phyloP scores from a whole-genome alignment of 2,888 invertebrate genomes.

The Cheilosia pagana region DNA sequence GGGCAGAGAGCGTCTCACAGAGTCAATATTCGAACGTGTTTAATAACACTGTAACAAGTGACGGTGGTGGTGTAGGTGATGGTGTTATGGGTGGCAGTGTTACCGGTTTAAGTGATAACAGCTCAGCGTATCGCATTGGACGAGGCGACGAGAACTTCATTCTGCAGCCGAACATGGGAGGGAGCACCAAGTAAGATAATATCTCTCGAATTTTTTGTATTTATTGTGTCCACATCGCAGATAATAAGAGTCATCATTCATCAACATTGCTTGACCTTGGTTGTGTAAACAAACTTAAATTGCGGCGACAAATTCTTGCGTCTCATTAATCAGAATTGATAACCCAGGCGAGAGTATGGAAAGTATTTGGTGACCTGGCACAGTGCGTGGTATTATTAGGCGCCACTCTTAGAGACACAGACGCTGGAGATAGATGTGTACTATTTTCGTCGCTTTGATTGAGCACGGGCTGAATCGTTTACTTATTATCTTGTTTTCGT shows the following conservation, averaged over 20 bases:
- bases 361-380: too few species aligned
- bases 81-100: slow-evolving; percentile 10
- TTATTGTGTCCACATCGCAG: neutral
- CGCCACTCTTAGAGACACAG: too few species aligned
- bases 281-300: slow-evolving; percentile 25
- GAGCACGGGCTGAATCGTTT: too few species aligned
- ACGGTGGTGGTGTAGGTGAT: slow-evolving; percentile 12
- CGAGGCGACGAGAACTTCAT: slow-evolving; percentile 79
- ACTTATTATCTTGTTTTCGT: too few species aligned
- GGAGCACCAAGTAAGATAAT: slow-evolving; percentile 79
- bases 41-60: slow-evolving; percentile 38
- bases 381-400: too few species aligned
- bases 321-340: too few species aligned
- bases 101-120: slow-evolving; percentile 77
- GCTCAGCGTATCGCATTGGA: slow-evolving; percentile 80
- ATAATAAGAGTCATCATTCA: slow-evolving; percentile 3
- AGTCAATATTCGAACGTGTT: slow-evolving; percentile 65
- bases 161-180: slow-evolving; percentile 71
- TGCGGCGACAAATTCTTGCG: neutral
- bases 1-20: slow-evolving; percentile 74
- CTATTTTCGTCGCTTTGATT: too few species aligned
- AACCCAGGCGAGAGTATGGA: too few species aligned
- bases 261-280: slow-evolving; percentile 8
- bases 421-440: too few species aligned
- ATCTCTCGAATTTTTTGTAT: neutral